Evolutionary conservation across 2,113 vertebrate genomes (phyloP).

Genomic region (Aptenodytes patagonicus): DNA sequence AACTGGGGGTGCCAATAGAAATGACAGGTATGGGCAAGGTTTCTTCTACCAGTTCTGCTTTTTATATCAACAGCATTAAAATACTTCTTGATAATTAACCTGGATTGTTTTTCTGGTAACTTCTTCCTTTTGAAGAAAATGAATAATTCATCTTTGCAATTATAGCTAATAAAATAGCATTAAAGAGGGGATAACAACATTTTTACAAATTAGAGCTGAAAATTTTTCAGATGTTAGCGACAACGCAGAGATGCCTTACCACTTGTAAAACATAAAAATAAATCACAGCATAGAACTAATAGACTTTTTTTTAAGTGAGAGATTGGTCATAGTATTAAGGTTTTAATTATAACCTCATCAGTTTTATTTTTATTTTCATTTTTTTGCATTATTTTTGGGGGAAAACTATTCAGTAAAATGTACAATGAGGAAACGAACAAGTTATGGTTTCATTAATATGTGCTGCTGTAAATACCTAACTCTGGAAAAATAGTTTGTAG

Average conservation of each 20-base stretch:
- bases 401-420: not conserved
- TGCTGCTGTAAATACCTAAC: not conserved
- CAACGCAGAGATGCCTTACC: not conserved
- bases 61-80: not conserved
- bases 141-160: not conserved
- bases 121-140: not conserved
- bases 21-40: not conserved
- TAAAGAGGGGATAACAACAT: not conserved
- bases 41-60: not conserved
- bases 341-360: not conserved
- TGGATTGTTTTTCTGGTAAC: not conserved
- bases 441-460: not conserved
- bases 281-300: not conserved
- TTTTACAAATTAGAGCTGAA: not conserved
- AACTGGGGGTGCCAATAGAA: not conserved
- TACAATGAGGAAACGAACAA: not conserved
- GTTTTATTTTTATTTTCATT: not conserved
- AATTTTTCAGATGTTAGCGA: not conserved
- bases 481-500: not conserved
- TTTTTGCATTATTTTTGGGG: rapidly evolving
- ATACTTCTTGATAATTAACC: not conserved
- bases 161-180: not conserved
- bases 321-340: not conserved
- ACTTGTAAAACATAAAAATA: not conserved
- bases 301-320: not conserved